A percentile compares a stretch with the other conserved stretches of the same genome.
These are phyloP conservation scores for Stercorarius parasiticus DNA, from an alignment of 2,113 vertebrate species.

Conservation along the genomic window DNA sequence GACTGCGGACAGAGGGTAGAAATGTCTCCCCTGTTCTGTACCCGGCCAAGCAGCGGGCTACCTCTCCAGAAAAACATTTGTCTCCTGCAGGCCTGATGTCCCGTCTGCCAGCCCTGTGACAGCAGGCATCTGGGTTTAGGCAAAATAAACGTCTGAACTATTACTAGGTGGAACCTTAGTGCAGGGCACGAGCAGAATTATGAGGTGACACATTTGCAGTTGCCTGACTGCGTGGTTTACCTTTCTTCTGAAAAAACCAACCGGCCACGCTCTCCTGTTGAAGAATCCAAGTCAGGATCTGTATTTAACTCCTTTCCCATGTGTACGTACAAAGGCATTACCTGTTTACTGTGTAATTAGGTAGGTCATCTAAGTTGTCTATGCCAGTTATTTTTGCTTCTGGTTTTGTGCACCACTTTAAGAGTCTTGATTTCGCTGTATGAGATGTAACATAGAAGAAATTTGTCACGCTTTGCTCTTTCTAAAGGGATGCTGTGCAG, in stretches of 20 bases:
- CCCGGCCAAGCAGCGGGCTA: background rate
- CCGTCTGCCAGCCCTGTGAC: background rate
- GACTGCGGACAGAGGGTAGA: background rate
- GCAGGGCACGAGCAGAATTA: background rate
- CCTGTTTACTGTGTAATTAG: background rate
- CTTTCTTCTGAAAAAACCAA: background rate
- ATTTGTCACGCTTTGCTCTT: background rate
- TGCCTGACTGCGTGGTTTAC: background rate
- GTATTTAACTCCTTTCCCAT: background rate
- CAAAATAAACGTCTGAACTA: background rate
- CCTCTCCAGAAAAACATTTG: background rate
- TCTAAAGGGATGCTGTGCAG: background rate
- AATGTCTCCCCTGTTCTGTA: background rate
- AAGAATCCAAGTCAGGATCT: background rate
- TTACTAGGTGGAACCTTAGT: background rate
- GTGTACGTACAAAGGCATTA: background rate
- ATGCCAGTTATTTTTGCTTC: background rate
- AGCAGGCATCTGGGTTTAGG: background rate
- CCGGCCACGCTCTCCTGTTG: background rate
- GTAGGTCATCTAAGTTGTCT: background rate
- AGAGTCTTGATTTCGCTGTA: background rate
- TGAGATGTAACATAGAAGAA: background rate
- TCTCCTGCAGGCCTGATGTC: background rate
- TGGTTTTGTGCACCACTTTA: background rate
- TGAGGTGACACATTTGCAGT: fast-evolving